Evolutionary conservation across 2,797 vertebrate species (phyloP).

Genomic region (Anableps anableps): DNA sequence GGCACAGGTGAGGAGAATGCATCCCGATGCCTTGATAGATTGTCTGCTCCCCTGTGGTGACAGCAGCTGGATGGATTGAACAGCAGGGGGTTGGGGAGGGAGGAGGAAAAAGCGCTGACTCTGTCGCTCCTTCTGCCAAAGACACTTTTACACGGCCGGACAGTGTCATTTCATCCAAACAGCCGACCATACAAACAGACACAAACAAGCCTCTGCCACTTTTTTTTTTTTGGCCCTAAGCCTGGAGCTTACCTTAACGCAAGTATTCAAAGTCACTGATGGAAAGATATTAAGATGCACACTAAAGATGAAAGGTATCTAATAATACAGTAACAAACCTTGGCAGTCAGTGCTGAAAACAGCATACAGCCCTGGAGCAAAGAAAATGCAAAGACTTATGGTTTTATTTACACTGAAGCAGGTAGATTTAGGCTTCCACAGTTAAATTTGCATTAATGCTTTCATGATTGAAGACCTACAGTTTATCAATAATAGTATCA

Average conservation of each 20-base stretch:
- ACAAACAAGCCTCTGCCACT: constrained; percentile 52
- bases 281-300: constrained; percentile 22
- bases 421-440: constrained; percentile 4
- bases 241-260: constrained; percentile 49
- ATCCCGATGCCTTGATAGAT: constrained; percentile 99
- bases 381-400: constrained; percentile 12
- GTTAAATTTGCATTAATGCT: background rate
- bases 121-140: constrained; percentile 90
- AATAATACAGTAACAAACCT: constrained; percentile 14
- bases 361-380: constrained; percentile 1
- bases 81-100: constrained; percentile 91
- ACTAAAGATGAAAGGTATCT: constrained; percentile 36
- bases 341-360: constrained; percentile 13
- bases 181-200: constrained; percentile 29
- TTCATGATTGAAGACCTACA: background rate
- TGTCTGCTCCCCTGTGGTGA: constrained; percentile 99
- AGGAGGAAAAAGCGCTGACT: constrained; percentile 88
- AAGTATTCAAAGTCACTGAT: constrained; percentile 28
- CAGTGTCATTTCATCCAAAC: constrained; percentile 92
- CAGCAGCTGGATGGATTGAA: constrained; percentile 99
- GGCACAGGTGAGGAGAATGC: constrained; percentile 99
- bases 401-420: constrained; percentile 21
- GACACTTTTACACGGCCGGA: constrained; percentile 95
- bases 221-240: constrained; percentile 45
- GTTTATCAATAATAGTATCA: background rate